These are phyloP conservation scores for Orthonychiurus folsomi DNA, from an alignment of 2,888 invertebrate genomes.

Conservation along the genomic window DNA sequence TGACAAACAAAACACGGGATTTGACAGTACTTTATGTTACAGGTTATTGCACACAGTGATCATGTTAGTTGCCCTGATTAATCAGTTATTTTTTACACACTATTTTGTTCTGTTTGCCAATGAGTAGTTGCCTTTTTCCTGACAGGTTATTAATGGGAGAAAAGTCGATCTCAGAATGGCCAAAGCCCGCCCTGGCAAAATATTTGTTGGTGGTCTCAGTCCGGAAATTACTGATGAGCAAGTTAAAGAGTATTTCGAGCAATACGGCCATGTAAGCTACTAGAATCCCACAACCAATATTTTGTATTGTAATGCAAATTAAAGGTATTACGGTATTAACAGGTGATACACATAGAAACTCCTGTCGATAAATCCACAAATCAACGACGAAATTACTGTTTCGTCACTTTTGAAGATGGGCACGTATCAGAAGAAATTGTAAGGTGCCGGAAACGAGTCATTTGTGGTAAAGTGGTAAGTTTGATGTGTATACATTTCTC, in stretches of 20 bases:
- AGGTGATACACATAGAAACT: conserved; percentile 74
- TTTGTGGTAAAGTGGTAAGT: conserved; percentile 79
- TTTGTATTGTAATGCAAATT: too few species aligned
- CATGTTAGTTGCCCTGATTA: too few species aligned
- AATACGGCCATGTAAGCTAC: conserved; percentile 88
- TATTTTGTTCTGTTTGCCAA: too few species aligned
- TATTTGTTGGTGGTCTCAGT: conserved; percentile 91
- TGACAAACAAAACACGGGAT: neutral
- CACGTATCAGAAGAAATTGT: conserved; percentile 84
- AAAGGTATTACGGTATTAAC: too few species aligned
- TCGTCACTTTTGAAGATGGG: conserved; percentile 93
- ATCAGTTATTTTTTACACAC: too few species aligned
- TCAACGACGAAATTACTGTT: conserved; percentile 93
- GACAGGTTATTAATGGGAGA: conserved; percentile 87
- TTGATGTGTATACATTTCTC: conserved; percentile 22
- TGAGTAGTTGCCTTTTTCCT: too few species aligned
- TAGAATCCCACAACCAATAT: too few species aligned
- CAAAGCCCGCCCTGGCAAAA: conserved; percentile 88
- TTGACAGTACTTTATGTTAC: conserved; percentile 8
- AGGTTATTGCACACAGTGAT: conserved; percentile 66
- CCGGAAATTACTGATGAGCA: conserved; percentile 87
- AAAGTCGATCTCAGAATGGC: conserved; percentile 94
- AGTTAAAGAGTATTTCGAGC: conserved; percentile 82
- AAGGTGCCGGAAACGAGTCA: conserved; percentile 85
- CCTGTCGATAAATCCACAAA: conserved; percentile 96